Conservation (phyloP, 2,797 vertebrate genomes). For the Myotis findleyi region DNA sequence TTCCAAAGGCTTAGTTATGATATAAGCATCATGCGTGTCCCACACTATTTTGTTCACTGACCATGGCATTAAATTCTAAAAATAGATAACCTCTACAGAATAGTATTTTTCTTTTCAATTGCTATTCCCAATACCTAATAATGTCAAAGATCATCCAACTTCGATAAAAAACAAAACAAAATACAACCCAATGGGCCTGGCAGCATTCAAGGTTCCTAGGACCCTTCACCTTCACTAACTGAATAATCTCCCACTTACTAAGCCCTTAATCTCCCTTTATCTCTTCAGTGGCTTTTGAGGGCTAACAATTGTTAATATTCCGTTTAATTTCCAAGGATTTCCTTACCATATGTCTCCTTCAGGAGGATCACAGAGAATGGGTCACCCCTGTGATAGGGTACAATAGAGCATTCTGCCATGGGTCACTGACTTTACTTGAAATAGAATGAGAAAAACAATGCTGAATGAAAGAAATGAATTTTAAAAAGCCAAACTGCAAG, state of each 20-base stretch:
- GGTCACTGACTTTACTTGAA: not conserved
- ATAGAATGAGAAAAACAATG: not conserved
- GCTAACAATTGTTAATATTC: slow-evolving; percentile 57
- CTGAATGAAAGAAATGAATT: not conserved
- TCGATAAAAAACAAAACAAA: not conserved
- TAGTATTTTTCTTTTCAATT: slow-evolving; percentile 27
- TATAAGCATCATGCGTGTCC: not conserved
- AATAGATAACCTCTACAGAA: not conserved
- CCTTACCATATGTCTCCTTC: slow-evolving; percentile 58
- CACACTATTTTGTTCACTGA: not conserved
- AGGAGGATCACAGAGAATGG: slow-evolving; percentile 47
- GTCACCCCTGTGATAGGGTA: not conserved
- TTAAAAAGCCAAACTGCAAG: not conserved
- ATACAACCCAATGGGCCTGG: not conserved
- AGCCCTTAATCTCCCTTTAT: slow-evolving; percentile 71
- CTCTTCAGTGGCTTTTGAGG: slow-evolving; percentile 59
- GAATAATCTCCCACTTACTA: slow-evolving; percentile 60
- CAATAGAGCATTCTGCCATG: not conserved
- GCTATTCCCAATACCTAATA: slow-evolving; percentile 15
- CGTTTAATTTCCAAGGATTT: slow-evolving; percentile 74
- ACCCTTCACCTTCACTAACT: slow-evolving; percentile 36
- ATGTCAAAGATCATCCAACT: not conserved
- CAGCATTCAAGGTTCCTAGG: slow-evolving; percentile 24
- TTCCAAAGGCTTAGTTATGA: not conserved
- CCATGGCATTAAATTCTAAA: not conserved